A percentile compares a stretch with the other conserved stretches of the same genome.
These are phyloP conservation scores for Ashinkailepas kermadecensis DNA, from an alignment of 2,888 invertebrate genomes.

Conservation along the genomic window DNA sequence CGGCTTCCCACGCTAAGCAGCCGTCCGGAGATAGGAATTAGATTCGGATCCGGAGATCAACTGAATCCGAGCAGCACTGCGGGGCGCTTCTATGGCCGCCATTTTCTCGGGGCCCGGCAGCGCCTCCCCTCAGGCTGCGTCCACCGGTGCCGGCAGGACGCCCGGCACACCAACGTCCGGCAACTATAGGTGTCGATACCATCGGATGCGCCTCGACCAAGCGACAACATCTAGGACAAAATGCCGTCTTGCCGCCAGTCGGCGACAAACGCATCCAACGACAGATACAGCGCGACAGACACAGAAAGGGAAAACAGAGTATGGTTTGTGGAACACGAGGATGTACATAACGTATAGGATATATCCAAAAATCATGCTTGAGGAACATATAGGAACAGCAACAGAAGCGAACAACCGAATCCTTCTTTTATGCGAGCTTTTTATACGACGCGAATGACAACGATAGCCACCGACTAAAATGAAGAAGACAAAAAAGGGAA, in stretches of 20 bases:
- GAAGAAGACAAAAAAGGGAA: not conserved
- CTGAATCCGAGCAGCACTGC: no score
- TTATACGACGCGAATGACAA: not conserved
- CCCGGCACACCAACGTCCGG: no score
- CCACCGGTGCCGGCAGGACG: no score
- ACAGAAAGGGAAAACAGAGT: not conserved
- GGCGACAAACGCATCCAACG: not conserved
- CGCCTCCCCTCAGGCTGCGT: no score
- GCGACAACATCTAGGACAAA: no score
- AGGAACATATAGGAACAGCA: slow-evolving; percentile 23
- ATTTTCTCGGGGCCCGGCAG: no score
- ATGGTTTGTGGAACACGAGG: slow-evolving; percentile 6
- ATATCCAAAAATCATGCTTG: slow-evolving; percentile 21
- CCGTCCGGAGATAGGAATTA: no score
- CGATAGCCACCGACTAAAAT: slow-evolving; percentile 10
- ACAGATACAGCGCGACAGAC: not conserved
- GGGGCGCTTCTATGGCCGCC: no score
- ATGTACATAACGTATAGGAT: slow-evolving; percentile 15
- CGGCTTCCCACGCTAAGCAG: no score
- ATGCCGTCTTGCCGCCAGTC: no score
- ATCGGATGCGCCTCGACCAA: not conserved
- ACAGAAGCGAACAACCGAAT: not conserved
- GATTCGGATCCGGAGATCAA: no score
- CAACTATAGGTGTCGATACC: not conserved
- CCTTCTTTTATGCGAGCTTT: no score